Evolutionary conservation across 2,888 invertebrate genomes (phyloP).

Genomic region (Chaetogeoica ovagalla): DNA sequence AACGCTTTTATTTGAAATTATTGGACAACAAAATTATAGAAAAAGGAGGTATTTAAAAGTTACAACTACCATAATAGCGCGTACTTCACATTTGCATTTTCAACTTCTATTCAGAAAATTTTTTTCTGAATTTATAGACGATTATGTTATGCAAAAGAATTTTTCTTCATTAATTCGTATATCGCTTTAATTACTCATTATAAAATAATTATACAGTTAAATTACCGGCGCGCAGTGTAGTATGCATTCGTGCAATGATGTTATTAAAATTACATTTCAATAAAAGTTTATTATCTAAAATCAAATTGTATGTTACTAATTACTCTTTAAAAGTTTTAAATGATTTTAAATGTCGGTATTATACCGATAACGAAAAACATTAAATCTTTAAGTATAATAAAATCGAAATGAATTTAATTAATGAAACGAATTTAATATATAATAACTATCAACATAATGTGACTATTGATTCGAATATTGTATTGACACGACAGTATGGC

Average conservation of each 20-base stretch:
- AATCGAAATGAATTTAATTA: constrained; percentile 2
- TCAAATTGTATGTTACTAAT: constrained; percentile 2
- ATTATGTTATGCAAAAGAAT: neutral
- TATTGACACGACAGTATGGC: too few species aligned
- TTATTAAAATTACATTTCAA: too few species aligned
- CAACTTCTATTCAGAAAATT: too few species aligned
- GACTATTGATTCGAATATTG: too few species aligned
- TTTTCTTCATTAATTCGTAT: neutral
- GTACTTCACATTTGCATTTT: neutral
- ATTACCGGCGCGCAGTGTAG: neutral
- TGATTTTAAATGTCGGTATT: constrained; percentile 10
- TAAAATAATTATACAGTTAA: neutral
- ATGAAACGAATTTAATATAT: neutral
- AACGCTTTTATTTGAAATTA: neutral
- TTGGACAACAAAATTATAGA: neutral
- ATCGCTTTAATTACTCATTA: neutral
- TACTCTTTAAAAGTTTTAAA: neutral
- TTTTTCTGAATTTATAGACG: neutral
- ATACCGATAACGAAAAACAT: too few species aligned
- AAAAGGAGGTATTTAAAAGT: too few species aligned
- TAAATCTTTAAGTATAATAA: neutral
- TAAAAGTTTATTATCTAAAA: neutral
- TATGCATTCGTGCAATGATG: too few species aligned
- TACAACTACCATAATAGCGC: too few species aligned
- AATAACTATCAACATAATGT: neutral